Evolutionary conservation across 2,888 invertebrate species (phyloP).

Genomic region (Erannis defoliaria): DNA sequence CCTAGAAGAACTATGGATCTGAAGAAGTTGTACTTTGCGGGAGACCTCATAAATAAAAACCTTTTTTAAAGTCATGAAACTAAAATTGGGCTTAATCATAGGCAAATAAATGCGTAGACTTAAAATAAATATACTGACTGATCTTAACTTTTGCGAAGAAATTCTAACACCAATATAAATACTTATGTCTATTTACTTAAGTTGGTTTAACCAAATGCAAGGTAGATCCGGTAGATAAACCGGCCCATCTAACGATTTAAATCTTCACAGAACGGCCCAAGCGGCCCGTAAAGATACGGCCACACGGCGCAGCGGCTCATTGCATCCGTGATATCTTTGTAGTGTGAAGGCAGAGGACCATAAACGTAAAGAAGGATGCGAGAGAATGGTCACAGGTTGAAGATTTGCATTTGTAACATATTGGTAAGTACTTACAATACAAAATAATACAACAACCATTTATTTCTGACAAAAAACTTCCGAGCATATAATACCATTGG

Average conservation of each 20-base stretch:
- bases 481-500: too few species aligned
- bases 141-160: background rate
- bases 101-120: too few species aligned
- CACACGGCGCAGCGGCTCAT: constrained; percentile 48
- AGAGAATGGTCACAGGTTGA: constrained; percentile 3
- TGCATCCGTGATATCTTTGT: constrained; percentile 52
- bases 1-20: too few species aligned
- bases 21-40: too few species aligned
- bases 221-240: background rate
- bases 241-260: constrained; percentile 7
- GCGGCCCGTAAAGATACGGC: constrained; percentile 48
- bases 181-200: background rate
- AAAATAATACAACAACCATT: too few species aligned
- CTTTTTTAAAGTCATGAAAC: too few species aligned
- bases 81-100: too few species aligned
- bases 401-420: constrained; percentile 18
- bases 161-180: background rate
- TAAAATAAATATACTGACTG: background rate
- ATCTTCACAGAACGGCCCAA: constrained; percentile 14
- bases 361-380: constrained; percentile 24
- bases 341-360: constrained; percentile 11
- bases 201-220: background rate
- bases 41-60: too few species aligned
- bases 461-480: too few species aligned
- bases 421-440: too few species aligned